Evolutionary conservation across 2,888 invertebrate genomes (phyloP).

Genomic region (Acanthopleura granulata): DNA sequence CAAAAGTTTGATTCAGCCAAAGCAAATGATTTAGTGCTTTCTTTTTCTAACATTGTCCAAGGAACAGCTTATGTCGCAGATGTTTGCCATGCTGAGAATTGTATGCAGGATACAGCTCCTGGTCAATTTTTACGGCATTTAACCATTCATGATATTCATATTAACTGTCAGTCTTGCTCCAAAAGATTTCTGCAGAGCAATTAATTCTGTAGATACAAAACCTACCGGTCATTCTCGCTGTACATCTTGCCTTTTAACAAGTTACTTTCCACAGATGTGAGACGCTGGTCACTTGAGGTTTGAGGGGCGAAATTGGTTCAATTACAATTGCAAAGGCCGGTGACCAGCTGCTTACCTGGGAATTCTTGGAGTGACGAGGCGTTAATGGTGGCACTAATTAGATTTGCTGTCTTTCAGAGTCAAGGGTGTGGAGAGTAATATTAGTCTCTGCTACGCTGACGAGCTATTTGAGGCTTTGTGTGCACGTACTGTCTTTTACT

Average conservation of each 20-base stretch:
- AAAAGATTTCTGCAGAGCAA: neutral
- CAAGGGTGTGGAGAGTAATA: no score
- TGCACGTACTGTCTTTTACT: no score
- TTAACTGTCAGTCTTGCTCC: neutral
- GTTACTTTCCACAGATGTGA: neutral
- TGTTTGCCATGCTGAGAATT: no score
- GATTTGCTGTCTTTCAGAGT: neutral
- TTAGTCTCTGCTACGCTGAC: no score
- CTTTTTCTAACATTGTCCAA: no score
- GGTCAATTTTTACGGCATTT: neutral
- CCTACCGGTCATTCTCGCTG: neutral
- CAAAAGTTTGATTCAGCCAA: no score
- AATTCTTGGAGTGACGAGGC: neutral
- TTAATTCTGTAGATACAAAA: neutral
- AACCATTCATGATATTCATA: neutral
- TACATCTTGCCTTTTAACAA: neutral
- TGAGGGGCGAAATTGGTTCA: constrained; percentile 2
- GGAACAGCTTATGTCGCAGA: no score
- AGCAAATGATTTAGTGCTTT: no score
- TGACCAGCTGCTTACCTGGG: constrained; percentile 11
- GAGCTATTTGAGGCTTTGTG: no score
- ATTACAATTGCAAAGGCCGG: constrained; percentile 3
- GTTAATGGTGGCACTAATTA: constrained; percentile 1
- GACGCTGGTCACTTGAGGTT: neutral
- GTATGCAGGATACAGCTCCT: no score